Percentiles rank a stretch among this genome's conserved stretches.
These are phyloP conservation scores for Larimichthys crocea DNA, from an alignment of 2,113 vertebrate genomes.

Conservation along the genomic window DNA sequence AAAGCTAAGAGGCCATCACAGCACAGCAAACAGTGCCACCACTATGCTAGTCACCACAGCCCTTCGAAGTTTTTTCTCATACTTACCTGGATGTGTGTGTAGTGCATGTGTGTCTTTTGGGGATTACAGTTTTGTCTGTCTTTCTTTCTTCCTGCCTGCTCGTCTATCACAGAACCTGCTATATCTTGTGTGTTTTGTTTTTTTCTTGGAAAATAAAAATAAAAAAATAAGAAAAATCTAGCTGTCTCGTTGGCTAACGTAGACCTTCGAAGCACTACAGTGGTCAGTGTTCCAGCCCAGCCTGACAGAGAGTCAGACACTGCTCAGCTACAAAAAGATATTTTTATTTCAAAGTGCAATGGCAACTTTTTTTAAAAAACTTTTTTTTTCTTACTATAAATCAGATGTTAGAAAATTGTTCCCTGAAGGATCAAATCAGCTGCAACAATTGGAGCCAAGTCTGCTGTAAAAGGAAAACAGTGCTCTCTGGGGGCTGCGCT, in stretches of 20 bases:
- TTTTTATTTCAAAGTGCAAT: not conserved
- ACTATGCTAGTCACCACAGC: conserved; percentile 23
- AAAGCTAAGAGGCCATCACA: conserved; percentile 34
- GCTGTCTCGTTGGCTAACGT: conserved; percentile 25
- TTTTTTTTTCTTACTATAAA: not conserved
- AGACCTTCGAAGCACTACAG: conserved; percentile 63
- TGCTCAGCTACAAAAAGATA: not conserved
- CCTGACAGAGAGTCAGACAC: conserved; percentile 33
- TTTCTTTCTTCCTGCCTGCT: conserved; percentile 24
- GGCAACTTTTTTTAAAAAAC: conserved; percentile 1
- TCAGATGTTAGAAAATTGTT: not conserved
- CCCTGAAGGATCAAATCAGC: conserved; percentile 16
- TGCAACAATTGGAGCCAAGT: conserved; percentile 11
- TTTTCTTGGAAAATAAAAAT: not conserved
- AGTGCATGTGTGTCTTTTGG: not conserved
- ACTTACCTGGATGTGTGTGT: conserved; percentile 47
- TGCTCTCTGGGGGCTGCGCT: conserved; percentile 60
- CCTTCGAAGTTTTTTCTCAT: not conserved
- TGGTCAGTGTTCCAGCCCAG: conserved; percentile 75
- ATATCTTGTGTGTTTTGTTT: not conserved
- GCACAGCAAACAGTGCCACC: conserved; percentile 41
- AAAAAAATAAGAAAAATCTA: not conserved
- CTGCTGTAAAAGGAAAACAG: not conserved
- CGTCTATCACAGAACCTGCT: not conserved
- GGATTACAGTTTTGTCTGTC: conserved; percentile 15